These are phyloP conservation scores for Acrobasis consociella DNA, from an alignment of 2,888 invertebrate species.

Conservation along the genomic window DNA sequence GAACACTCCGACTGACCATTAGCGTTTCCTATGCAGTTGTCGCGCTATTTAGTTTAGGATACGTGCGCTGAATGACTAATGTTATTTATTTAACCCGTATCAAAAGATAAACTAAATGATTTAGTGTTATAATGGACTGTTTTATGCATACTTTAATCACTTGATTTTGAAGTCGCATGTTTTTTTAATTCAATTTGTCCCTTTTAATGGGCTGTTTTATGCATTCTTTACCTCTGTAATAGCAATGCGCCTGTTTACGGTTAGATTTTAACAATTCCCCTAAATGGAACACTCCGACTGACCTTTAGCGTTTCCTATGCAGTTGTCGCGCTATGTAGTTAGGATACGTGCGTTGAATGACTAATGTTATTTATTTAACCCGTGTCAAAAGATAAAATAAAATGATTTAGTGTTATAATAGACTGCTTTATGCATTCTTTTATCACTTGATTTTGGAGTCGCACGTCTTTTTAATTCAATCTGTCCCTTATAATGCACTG, in stretches of 20 bases:
- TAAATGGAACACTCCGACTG: conserved; percentile 11
- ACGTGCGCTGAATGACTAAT: conserved; percentile 5
- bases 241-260: conserved; percentile 19
- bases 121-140: too few relatives aligned
- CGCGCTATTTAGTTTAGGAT: background rate
- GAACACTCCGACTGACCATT: background rate
- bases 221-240: conserved; percentile 19
- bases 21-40: background rate
- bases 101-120: background rate
- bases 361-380: background rate
- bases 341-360: conserved; percentile 1
- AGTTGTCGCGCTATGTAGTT: conserved; percentile 1
- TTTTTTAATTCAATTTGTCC: too few relatives aligned
- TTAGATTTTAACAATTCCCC: conserved; percentile 23
- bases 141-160: too few relatives aligned
- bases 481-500: too few relatives aligned
- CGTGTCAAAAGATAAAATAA: too few relatives aligned
- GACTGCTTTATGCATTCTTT: too few relatives aligned
- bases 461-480: too few relatives aligned
- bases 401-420: too few relatives aligned
- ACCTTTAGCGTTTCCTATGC: background rate
- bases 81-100: background rate
- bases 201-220: too few relatives aligned
- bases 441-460: too few relatives aligned
- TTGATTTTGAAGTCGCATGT: too few relatives aligned